Evolutionary conservation across 2,113 vertebrate species (phyloP).

Genomic region (Toxotes jaculatrix): DNA sequence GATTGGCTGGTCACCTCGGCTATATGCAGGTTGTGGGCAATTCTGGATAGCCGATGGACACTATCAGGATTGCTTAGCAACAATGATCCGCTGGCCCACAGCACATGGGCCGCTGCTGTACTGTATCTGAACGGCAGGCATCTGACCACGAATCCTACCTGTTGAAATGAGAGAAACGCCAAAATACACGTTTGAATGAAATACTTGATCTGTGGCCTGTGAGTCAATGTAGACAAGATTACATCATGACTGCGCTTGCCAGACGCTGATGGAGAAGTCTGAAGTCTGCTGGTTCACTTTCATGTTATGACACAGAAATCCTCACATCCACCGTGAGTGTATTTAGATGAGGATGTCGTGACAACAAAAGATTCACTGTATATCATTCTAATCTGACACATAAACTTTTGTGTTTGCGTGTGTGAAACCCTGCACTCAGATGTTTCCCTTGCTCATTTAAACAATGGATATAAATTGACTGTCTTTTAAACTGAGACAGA

Average conservation of each 20-base stretch:
- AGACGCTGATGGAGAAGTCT: neutral
- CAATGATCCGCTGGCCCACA: conserved; percentile 56
- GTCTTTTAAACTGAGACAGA: conserved; percentile 37
- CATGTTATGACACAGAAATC: neutral
- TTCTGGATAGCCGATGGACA: conserved; percentile 61
- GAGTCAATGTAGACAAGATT: conserved; percentile 28
- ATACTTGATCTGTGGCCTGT: conserved; percentile 30
- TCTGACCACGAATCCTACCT: neutral
- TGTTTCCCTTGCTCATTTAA: conserved; percentile 33
- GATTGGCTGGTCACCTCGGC: conserved; percentile 68
- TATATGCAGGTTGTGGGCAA: conserved; percentile 58
- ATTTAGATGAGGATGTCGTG: neutral
- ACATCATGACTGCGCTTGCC: conserved; percentile 19
- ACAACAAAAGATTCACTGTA: neutral
- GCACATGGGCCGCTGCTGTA: conserved; percentile 21
- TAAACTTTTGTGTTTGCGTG: neutral
- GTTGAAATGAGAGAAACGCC: neutral
- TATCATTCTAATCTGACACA: conserved; percentile 6
- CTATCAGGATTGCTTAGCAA: conserved; percentile 78
- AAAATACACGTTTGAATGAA: conserved; percentile 26
- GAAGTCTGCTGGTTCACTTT: conserved; percentile 5
- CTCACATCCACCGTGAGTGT: neutral
- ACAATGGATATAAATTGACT: conserved; percentile 14
- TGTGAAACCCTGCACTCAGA: conserved; percentile 1
- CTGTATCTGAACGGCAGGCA: neutral